phyloP scores from a whole-genome alignment of 1,140 invertebrate genomes.

The Sitodiplosis mosellana region DNA sequence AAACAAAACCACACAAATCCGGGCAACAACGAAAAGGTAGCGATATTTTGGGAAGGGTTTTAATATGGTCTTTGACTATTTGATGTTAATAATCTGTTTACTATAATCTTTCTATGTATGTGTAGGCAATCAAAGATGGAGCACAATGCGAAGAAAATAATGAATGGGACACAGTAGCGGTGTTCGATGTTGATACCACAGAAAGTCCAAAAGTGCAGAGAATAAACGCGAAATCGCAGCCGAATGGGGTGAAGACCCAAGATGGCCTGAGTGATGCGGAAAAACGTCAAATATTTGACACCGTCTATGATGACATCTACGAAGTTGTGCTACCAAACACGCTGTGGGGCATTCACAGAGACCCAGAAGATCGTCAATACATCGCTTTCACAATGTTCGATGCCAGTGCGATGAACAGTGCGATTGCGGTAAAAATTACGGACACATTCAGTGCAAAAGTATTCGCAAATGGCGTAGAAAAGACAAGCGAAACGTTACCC shows the following conservation, averaged over 20 bases:
- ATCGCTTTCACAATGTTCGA: conserved; percentile 3
- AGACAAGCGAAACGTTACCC: too few species aligned
- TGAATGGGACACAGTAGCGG: neutral
- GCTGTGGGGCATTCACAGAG: conserved; percentile 8
- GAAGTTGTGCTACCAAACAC: conserved; percentile 7
- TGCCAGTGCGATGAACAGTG: neutral
- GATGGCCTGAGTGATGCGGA: neutral
- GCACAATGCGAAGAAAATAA: neutral
- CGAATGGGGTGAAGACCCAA: neutral
- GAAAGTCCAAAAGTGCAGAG: neutral
- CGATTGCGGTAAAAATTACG: too few species aligned
- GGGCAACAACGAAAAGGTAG: neutral
- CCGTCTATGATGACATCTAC: conserved; percentile 7
- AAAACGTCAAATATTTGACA: conserved; percentile 2
- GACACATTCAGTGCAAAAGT: too few species aligned
- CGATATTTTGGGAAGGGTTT: too few species aligned
- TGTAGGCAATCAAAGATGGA: neutral
- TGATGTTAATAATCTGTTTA: too few species aligned
- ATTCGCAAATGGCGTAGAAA: too few species aligned
- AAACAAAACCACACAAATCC: neutral
- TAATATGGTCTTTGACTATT: too few species aligned
- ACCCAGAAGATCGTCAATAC: neutral
- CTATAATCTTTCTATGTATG: neutral
- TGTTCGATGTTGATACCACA: neutral
- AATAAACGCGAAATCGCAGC: too few species aligned